Conservation (phyloP, 2,113 vertebrate species). For the Rutilus rutilus region DNA sequence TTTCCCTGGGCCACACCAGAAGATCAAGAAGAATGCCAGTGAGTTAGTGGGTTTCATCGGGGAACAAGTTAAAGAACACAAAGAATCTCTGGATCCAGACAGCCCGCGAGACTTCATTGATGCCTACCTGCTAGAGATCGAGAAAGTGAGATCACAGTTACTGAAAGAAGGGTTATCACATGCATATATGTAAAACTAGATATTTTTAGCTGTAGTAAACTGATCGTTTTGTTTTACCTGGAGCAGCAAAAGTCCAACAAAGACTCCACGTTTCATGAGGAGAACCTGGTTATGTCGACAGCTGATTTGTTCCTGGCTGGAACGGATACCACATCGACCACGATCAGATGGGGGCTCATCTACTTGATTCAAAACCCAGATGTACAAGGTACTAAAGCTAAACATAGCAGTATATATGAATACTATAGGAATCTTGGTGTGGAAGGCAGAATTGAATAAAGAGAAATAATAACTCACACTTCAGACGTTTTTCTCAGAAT, state of each 20-base stretch:
- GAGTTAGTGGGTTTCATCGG: constrained; percentile 41
- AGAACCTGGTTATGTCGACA: constrained; percentile 73
- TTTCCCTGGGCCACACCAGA: constrained; percentile 60
- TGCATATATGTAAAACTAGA: background rate
- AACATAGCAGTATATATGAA: background rate
- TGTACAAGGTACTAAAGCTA: constrained; percentile 59
- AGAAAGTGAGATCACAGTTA: constrained; percentile 47
- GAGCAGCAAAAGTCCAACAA: constrained; percentile 64
- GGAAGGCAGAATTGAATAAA: background rate
- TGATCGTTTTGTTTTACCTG: background rate
- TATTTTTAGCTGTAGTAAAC: background rate
- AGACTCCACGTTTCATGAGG: constrained; percentile 69
- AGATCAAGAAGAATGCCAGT: constrained; percentile 19
- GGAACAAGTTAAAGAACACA: constrained; percentile 47
- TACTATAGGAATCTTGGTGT: background rate
- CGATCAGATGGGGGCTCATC: constrained; percentile 75
- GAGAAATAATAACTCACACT: too few relatives aligned
- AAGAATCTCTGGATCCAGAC: constrained; percentile 48
- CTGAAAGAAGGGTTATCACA: background rate
- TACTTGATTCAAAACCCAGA: constrained; percentile 72
- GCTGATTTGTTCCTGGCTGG: constrained; percentile 77
- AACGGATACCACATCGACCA: constrained; percentile 73
- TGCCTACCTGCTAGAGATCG: constrained; percentile 59
- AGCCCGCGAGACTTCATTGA: constrained; percentile 59
- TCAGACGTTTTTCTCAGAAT: too few relatives aligned